phyloP scores from a whole-genome alignment of 2,888 invertebrate genomes.

The Euphydryas editha region DNA sequence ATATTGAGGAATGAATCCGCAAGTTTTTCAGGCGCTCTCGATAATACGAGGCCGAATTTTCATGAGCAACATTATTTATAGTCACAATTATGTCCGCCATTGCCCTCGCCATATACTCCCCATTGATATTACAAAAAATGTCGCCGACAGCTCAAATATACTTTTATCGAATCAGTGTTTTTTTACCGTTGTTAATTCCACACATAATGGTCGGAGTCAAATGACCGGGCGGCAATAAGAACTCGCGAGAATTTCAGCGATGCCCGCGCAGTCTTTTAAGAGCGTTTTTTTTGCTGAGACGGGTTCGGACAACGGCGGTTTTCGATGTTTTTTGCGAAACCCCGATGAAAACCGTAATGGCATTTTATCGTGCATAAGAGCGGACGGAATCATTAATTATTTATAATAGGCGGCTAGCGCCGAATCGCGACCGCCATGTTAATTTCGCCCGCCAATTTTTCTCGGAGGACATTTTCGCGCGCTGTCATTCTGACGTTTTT shows the following conservation, averaged over 20 bases:
- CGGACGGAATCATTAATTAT: conserved; percentile 82
- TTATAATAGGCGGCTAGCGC: conserved; percentile 82
- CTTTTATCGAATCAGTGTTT: conserved; percentile 76
- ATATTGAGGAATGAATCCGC: conserved; percentile 58
- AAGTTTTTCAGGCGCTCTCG: conserved; percentile 33
- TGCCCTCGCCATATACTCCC: conserved; percentile 67
- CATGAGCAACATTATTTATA: conserved; percentile 76
- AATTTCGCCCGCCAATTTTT: conserved; percentile 60
- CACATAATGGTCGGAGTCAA: conserved; percentile 81
- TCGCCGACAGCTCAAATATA: conserved; percentile 69
- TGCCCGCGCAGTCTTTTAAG: conserved; percentile 79
- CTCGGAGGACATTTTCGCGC: conserved; percentile 56
- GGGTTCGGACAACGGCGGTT: conserved; percentile 72
- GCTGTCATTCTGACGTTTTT: conserved; percentile 40
- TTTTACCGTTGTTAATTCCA: conserved; percentile 78
- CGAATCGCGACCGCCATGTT: conserved; percentile 69
- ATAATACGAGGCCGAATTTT: conserved; percentile 66
- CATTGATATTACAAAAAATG: conserved; percentile 72
- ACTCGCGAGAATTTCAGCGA: conserved; percentile 80
- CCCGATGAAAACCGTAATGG: conserved; percentile 82
- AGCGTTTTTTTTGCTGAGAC: conserved; percentile 66
- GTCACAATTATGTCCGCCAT: conserved; percentile 62
- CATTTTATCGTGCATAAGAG: conserved; percentile 83
- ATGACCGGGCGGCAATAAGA: conserved; percentile 78
- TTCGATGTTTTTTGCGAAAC: conserved; percentile 75